Evolutionary conservation across 2,113 vertebrate species (phyloP).

Genomic region (Sitta europaea): DNA sequence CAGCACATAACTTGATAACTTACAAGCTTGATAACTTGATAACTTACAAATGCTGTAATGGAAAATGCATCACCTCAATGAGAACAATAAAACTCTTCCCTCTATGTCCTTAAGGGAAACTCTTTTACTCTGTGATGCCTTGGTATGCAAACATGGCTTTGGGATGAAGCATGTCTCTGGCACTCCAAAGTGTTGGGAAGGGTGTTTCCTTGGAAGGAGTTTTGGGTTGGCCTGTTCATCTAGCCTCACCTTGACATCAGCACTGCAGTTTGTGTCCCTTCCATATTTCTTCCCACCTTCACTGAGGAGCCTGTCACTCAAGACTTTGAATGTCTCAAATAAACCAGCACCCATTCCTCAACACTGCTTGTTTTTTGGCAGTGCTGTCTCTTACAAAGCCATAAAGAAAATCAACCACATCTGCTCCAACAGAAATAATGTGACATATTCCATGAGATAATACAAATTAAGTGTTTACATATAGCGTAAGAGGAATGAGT

Average conservation of each 20-base stretch:
- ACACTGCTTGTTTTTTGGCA: neutral
- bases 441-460: neutral
- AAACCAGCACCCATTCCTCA: neutral
- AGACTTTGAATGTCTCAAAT: neutral
- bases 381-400: neutral
- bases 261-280: neutral
- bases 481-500: neutral
- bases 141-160: neutral
- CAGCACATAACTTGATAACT: neutral
- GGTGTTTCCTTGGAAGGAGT: neutral
- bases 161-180: neutral
- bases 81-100: neutral
- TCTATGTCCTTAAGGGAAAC: neutral
- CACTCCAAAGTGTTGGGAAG: neutral
- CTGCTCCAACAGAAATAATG: neutral
- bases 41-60: neutral
- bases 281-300: neutral
- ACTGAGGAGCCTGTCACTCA: neutral
- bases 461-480: neutral
- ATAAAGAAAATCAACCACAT: neutral
- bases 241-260: neutral
- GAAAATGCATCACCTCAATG: neutral
- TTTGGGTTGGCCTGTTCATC: neutral
- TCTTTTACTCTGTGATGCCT: neutral
- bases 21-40: fast-evolving